Conservation (phyloP, 2,888 invertebrate genomes). For the Fragum fragum region DNA sequence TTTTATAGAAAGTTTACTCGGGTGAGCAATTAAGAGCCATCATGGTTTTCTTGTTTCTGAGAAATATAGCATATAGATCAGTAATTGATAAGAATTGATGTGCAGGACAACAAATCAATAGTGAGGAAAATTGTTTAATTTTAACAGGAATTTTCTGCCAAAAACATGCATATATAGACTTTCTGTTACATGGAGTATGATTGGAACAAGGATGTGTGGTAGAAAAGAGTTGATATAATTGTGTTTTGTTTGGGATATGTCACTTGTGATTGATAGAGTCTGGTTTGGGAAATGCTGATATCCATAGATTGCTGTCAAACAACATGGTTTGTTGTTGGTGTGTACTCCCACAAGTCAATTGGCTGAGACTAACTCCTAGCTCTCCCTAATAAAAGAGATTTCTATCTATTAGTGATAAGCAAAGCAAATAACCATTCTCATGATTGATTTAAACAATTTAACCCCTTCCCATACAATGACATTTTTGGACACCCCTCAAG, state of each 20-base stretch:
- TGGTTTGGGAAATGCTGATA: background rate
- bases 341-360: too few relatives aligned
- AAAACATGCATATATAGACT: background rate
- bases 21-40: too few relatives aligned
- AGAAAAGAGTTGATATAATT: conserved; percentile 19
- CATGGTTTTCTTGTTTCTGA: too few relatives aligned
- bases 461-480: too few relatives aligned
- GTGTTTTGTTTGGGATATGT: conserved; percentile 7
- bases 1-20: too few relatives aligned
- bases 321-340: background rate
- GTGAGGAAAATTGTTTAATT: background rate
- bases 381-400: too few relatives aligned
- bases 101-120: conserved; percentile 6
- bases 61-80: background rate
- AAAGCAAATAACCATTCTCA: too few relatives aligned
- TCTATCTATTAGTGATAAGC: too few relatives aligned
- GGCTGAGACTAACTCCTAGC: too few relatives aligned
- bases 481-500: too few relatives aligned
- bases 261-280: conserved; percentile 3
- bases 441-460: too few relatives aligned
- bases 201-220: background rate
- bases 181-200: background rate
- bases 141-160: background rate
- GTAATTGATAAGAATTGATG: conserved; percentile 1
- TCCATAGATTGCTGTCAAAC: background rate